These are phyloP conservation scores for Harpagoxenus sublaevis DNA, from an alignment of 2,888 invertebrate species.

Conservation along the genomic window DNA sequence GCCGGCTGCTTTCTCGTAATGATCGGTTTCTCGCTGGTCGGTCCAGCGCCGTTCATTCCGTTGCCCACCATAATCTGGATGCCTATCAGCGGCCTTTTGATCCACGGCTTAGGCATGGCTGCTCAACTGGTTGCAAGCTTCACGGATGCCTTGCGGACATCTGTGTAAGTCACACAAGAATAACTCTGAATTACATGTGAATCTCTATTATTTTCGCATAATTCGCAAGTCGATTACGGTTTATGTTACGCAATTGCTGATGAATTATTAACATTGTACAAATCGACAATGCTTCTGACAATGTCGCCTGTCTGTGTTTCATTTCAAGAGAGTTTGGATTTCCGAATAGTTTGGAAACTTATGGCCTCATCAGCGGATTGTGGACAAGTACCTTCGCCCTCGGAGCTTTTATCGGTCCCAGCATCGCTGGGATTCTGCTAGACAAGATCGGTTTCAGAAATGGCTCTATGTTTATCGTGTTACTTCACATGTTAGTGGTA, in stretches of 20 bases:
- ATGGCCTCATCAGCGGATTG: constrained; percentile 95
- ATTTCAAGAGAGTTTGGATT: constrained; percentile 90
- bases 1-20: constrained; percentile 90
- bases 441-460: constrained; percentile 91
- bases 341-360: constrained; percentile 95
- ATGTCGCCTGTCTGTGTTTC: neutral
- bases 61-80: constrained; percentile 89
- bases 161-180: constrained; percentile 89
- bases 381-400: constrained; percentile 97
- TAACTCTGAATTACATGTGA: neutral
- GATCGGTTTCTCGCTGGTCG: constrained; percentile 91
- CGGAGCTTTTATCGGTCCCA: constrained; percentile 95
- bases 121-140: constrained; percentile 95
- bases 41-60: constrained; percentile 93
- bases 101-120: constrained; percentile 94
- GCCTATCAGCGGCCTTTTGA: constrained; percentile 90
- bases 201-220: neutral
- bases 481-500: constrained; percentile 90
- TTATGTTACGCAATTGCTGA: neutral
- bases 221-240: neutral
- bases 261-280: neutral
- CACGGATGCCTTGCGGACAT: constrained; percentile 93
- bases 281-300: neutral
- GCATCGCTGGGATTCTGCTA: constrained; percentile 91
- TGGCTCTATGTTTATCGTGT: constrained; percentile 91